phyloP scores from a whole-genome alignment of 2,113 vertebrate genomes.

The Felis catus region F.catus_Fca126_mat1.0 CM031419.1:17105001-17105500 shows the following conservation, averaged over 20 bases:
- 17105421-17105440: not conserved
- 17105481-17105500: not conserved
- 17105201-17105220: not conserved
- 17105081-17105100: too few species aligned
- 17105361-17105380: not conserved
- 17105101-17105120: too few species aligned
- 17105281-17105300: not conserved
- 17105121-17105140: not conserved
- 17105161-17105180: not conserved
- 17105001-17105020: too few species aligned
- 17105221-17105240: not conserved
- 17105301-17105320: not conserved
- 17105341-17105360: not conserved
- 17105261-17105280: not conserved
- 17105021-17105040: too few species aligned
- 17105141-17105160: not conserved
- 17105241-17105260: not conserved
- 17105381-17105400: not conserved
- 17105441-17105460: not conserved
- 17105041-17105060: too few species aligned
- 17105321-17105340: not conserved
- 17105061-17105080: too few species aligned
- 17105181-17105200: not conserved
- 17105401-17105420: not conserved
- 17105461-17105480: not conserved